Evolutionary conservation across 2,797 vertebrate species (phyloP).

Genomic region (Oreonectes daqikongensis): DNA sequence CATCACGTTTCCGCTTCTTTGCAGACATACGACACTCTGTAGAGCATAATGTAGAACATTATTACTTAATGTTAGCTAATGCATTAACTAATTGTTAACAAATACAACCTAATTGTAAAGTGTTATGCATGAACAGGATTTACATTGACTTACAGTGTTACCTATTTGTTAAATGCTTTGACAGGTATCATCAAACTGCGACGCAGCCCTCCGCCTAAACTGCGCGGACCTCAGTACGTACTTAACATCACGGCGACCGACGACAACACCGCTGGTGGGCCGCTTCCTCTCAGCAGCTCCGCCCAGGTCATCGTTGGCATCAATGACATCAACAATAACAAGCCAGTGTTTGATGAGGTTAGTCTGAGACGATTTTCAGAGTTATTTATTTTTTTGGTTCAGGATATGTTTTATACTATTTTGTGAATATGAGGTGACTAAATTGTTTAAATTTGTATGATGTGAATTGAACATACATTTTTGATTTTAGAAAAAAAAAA

Average conservation of each 20-base stretch:
- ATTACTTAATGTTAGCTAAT: too few relatives aligned
- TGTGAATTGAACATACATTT: too few relatives aligned
- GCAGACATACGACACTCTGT: too few relatives aligned
- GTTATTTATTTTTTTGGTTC: background rate
- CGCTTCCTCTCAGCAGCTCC: slow-evolving; percentile 84
- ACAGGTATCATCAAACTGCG: slow-evolving; percentile 87
- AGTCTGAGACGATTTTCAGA: slow-evolving; percentile 25
- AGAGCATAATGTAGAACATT: too few relatives aligned
- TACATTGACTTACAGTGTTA: background rate
- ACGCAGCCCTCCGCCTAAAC: slow-evolving; percentile 77
- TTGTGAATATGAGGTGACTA: too few relatives aligned
- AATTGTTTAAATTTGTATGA: too few relatives aligned
- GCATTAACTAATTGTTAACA: too few relatives aligned
- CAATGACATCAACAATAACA: slow-evolving; percentile 90
- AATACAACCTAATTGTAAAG: too few relatives aligned
- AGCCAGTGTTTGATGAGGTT: slow-evolving; percentile 86
- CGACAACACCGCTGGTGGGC: slow-evolving; percentile 84
- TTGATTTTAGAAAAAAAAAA: too few relatives aligned
- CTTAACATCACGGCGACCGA: slow-evolving; percentile 88
- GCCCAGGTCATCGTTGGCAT: slow-evolving; percentile 87
- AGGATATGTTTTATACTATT: too few relatives aligned
- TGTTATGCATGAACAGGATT: background rate
- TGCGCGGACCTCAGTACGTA: slow-evolving; percentile 79
- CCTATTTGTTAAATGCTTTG: slow-evolving; percentile 14
- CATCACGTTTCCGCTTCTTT: too few relatives aligned